phyloP scores from a whole-genome alignment of 1,140 invertebrate genomes.

The Aplysia californica region DNA sequence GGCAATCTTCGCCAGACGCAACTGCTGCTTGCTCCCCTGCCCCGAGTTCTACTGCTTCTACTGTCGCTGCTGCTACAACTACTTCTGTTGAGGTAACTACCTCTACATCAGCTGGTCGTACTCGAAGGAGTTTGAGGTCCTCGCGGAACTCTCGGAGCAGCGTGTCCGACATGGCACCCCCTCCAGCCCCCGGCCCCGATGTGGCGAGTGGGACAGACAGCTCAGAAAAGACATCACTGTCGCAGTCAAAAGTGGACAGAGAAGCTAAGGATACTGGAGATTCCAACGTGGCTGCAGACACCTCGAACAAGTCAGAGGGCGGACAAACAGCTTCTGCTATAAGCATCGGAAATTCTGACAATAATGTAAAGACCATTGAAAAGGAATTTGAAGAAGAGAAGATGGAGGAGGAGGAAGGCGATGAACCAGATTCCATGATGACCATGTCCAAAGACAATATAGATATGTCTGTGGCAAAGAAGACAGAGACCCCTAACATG shows the following conservation, averaged over 20 bases:
- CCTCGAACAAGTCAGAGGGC: too few relatives aligned
- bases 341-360: neutral
- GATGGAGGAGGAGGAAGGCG: neutral
- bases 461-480: constrained; percentile 5
- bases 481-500: neutral
- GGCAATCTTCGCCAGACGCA: neutral
- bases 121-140: neutral
- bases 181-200: too few relatives aligned
- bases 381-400: neutral
- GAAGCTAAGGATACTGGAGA: neutral
- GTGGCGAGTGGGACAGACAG: too few relatives aligned
- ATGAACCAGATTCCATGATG: constrained; percentile 1
- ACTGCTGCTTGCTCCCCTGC: neutral
- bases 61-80: neutral
- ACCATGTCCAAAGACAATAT: neutral
- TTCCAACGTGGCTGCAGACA: neutral
- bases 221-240: neutral
- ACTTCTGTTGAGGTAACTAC: neutral
- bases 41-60: neutral
- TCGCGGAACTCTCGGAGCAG: neutral
- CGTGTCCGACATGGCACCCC: neutral
- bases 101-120: neutral
- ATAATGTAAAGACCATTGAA: neutral
- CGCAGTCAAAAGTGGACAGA: neutral
- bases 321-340: neutral